Evolutionary conservation across 37 sponge, comb jelly and placozoan genomes (phyloP).

Genomic region (Agelas oroides): DNA sequence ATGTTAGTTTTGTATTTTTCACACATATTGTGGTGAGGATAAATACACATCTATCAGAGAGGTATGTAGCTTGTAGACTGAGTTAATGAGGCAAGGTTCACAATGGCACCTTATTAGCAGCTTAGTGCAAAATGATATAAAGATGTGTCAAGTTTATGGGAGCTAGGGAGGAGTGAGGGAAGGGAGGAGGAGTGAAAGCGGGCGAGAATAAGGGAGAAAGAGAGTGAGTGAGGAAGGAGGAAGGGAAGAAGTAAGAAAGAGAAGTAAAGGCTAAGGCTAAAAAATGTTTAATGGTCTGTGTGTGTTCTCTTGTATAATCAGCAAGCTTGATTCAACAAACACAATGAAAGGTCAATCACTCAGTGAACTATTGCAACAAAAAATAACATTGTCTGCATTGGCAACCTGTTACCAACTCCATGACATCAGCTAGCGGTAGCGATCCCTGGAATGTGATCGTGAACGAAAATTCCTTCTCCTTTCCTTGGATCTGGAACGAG

Average conservation of each 20-base stretch:
- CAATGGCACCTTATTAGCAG: no score
- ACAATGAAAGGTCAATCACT: no score
- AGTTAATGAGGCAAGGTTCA: no score
- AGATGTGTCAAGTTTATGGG: no score
- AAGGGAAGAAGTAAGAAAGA: slow-evolving; percentile 4
- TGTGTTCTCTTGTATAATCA: neutral
- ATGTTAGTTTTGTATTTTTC: neutral
- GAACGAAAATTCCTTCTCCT: slow-evolving; percentile 40
- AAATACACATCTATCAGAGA: neutral
- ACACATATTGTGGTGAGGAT: neutral
- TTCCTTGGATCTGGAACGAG: slow-evolving; percentile 19
- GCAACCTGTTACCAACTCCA: slow-evolving; percentile 48
- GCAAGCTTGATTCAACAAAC: neutral
- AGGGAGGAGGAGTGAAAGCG: neutral
- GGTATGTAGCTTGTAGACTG: neutral
- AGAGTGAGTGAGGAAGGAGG: no score
- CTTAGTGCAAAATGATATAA: no score
- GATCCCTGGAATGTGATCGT: slow-evolving; percentile 64
- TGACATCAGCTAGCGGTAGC: slow-evolving; percentile 9
- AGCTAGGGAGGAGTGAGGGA: neutral
- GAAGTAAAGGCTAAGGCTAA: neutral
- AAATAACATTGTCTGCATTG: neutral
- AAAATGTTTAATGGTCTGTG: neutral
- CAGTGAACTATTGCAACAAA: no score
- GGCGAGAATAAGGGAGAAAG: neutral